phyloP scores from a whole-genome alignment of 2,797 vertebrate genomes.

The Bufotes viridis region DNA sequence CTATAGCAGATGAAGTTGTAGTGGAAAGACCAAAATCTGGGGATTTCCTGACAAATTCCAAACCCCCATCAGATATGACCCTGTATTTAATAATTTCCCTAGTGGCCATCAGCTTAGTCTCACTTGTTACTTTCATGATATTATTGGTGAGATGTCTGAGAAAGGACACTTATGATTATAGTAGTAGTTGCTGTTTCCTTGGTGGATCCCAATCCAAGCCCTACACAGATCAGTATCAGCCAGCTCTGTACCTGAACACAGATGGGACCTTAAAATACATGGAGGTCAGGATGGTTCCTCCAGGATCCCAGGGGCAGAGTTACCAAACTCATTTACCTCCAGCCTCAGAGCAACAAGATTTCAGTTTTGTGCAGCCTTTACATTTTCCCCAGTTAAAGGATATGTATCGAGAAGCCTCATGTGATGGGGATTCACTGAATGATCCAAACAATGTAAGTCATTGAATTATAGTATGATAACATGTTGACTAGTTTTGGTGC shows the following conservation, averaged over 20 bases:
- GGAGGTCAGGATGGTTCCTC: conserved; percentile 48
- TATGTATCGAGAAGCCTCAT: neutral
- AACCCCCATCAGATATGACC: conserved; percentile 39
- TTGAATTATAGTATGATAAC: no score
- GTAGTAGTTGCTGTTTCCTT: conserved; percentile 22
- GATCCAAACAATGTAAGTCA: neutral
- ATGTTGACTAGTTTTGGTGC: no score
- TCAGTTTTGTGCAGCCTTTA: conserved; percentile 2
- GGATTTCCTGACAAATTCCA: conserved; percentile 9
- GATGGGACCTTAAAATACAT: conserved; percentile 51
- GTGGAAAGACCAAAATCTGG: conserved; percentile 22
- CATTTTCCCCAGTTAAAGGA: neutral
- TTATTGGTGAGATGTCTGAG: conserved; percentile 33
- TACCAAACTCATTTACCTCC: conserved; percentile 41
- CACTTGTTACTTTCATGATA: conserved; percentile 45
- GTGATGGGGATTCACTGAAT: neutral
- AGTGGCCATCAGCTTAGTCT: conserved; percentile 39
- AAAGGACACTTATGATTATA: conserved; percentile 25
- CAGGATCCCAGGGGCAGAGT: conserved; percentile 43
- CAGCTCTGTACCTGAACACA: conserved; percentile 41
- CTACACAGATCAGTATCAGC: conserved; percentile 36
- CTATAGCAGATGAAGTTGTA: conserved; percentile 25
- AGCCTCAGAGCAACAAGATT: neutral
- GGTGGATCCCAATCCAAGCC: conserved; percentile 5
- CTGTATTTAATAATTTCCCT: conserved; percentile 46